Percentiles rank a stretch among this genome's conserved stretches.
Conservation (phyloP, 2,888 invertebrate species). For the Fragum fragum region DNA sequence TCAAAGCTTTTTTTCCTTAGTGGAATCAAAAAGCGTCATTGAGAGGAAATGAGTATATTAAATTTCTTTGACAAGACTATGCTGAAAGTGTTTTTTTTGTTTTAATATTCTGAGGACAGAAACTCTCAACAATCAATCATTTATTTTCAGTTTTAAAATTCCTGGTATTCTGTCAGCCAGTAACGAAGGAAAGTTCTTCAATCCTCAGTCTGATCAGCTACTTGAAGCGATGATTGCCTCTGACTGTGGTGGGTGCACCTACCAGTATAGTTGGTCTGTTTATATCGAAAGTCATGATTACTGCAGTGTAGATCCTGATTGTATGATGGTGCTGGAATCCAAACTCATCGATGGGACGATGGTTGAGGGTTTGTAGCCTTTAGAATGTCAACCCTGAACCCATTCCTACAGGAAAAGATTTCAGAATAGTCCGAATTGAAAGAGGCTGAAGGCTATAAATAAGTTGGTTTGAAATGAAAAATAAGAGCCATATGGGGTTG, state of each 20-base stretch:
- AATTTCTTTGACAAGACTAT: too few species aligned
- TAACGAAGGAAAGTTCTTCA: conserved; percentile 38
- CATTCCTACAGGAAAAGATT: neutral
- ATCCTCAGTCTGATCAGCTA: conserved; percentile 57
- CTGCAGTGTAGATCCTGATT: conserved; percentile 53
- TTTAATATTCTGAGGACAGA: neutral
- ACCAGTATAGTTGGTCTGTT: conserved; percentile 71
- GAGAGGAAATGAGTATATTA: too few species aligned
- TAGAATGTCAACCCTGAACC: too few species aligned
- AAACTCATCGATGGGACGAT: neutral
- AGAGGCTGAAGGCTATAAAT: neutral
- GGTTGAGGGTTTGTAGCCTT: neutral
- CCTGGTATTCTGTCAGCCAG: conserved; percentile 37
- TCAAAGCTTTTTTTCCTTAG: too few species aligned
- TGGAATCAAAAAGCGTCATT: too few species aligned
- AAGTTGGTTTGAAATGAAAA: neutral
- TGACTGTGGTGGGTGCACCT: conserved; percentile 59
- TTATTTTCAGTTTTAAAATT: conserved; percentile 45
- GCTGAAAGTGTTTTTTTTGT: too few species aligned
- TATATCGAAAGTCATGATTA: conserved; percentile 71
- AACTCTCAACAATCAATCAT: neutral
- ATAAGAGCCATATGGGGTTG: too few species aligned
- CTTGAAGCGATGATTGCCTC: conserved; percentile 28
- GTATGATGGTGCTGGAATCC: conserved; percentile 56
- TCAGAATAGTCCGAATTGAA: neutral